phyloP scores from a whole-genome alignment of 2,888 invertebrate genomes.

The Hypomecis atomaria region DNA sequence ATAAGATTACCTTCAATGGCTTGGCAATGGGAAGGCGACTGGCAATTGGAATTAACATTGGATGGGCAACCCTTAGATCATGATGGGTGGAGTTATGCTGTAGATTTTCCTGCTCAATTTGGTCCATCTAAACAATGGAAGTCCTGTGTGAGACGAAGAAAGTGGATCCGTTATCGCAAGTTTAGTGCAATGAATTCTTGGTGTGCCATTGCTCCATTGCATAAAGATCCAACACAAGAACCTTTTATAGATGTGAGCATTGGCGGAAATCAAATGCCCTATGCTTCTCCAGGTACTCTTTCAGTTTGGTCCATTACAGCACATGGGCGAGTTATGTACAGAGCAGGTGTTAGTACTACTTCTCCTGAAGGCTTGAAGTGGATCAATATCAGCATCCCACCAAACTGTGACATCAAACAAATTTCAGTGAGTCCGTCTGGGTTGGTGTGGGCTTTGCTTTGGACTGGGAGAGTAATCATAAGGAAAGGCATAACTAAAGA shows the following conservation, averaged over 20 bases:
- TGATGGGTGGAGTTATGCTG: constrained; percentile 97
- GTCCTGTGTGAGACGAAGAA: constrained; percentile 94
- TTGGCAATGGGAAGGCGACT: constrained; percentile 98
- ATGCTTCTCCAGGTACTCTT: constrained; percentile 89
- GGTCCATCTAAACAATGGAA: constrained; percentile 93
- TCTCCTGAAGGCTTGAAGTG: constrained; percentile 95
- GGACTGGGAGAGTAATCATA: constrained; percentile 93
- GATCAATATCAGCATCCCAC: constrained; percentile 90
- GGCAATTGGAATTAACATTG: constrained; percentile 93
- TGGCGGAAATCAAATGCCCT: constrained; percentile 93
- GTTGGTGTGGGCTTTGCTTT: constrained; percentile 93
- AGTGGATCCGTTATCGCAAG: constrained; percentile 94
- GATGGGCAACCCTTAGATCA: constrained; percentile 95
- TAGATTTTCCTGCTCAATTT: constrained; percentile 95
- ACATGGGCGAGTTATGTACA: constrained; percentile 94
- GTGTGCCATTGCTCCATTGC: constrained; percentile 95
- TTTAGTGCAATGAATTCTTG: constrained; percentile 96
- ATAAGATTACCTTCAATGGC: constrained; percentile 96
- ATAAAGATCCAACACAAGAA: constrained; percentile 95
- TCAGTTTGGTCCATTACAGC: constrained; percentile 97
- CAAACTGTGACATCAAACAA: constrained; percentile 92
- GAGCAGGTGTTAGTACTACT: constrained; percentile 90
- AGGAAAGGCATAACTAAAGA: constrained; percentile 93
- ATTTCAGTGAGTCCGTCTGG: constrained; percentile 94
- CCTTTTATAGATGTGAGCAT: constrained; percentile 96